Evolutionary conservation across 2,797 vertebrate genomes (phyloP), one percentile per base, ranked within the genome.

Genomic region (Aythya fuligula): DNA sequence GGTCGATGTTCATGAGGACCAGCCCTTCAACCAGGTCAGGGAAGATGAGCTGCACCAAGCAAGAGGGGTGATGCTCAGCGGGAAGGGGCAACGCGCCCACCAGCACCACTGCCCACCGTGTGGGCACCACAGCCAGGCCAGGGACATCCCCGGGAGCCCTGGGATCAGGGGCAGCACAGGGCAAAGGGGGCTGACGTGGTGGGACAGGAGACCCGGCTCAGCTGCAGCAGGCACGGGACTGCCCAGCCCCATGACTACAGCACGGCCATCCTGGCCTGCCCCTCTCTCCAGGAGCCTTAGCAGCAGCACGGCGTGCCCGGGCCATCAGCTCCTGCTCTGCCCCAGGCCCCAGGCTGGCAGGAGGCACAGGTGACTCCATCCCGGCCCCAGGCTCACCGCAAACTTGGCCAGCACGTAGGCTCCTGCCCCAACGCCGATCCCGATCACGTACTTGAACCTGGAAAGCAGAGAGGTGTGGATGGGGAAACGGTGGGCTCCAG

Each of bases 381-480:
- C 57, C 75, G 56, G 21, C 14, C 64, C 38, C 89, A 75, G 51
- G 98, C 99, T 99, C 96, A 99, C 99, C 56, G 99, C 99, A 88
- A 99, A 99, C 96, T 99, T 99, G 97, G 99, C 99, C 95, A 99
- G 97, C 92, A 99, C 97, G 4, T 99, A 99, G 74, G 99, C 98
- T 85, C 99, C 99, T 9, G 99, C 99, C 87, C 99, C 99, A 53
- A 99, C 99, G 56, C 99, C 99, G 0, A 99, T 99, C 82, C 99
- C 99, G 1, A 99, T 99, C 95, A 99, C 98, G 6, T 99, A 99
- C 97, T 99, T 99, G 97, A 99, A 99, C 94, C 99, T 99, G 85
- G 32, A 87, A 73, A 82, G 79, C 6, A 36, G 61, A 95, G 49
- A 71, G 17, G n/a, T 24, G 9, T 0, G 0, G 6, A 13, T 45